Conservation (phyloP, 1,140 invertebrate species). For the Phenacoccus solenopsis region DNA sequence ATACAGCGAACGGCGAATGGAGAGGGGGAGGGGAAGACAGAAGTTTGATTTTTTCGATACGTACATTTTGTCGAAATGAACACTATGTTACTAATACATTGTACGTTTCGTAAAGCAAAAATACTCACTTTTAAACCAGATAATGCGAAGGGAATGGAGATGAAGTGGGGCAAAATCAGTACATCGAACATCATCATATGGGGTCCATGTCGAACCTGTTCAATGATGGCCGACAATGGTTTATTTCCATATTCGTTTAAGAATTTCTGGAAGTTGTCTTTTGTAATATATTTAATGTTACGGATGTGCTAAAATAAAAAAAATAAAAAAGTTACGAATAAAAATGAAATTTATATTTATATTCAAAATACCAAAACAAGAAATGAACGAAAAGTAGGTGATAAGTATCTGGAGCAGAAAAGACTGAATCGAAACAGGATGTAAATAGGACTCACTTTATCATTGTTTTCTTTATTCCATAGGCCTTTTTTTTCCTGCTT, state of each 20-base stretch:
- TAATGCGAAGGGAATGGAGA: neutral
- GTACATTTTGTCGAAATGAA: too few relatives aligned
- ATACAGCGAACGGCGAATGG: too few relatives aligned
- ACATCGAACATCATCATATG: neutral
- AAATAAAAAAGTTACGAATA: neutral
- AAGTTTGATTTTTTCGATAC: too few relatives aligned
- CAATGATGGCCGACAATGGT: neutral
- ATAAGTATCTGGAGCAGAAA: too few relatives aligned
- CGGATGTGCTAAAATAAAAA: neutral
- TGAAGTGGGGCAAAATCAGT: neutral
- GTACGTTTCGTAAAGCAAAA: neutral
- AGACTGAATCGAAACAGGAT: neutral
- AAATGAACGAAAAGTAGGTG: too few relatives aligned
- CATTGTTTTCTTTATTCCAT: conserved; percentile 42
- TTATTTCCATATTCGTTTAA: neutral
- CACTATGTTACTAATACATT: too few relatives aligned
- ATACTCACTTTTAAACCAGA: neutral
- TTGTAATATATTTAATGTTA: neutral
- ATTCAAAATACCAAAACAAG: too few relatives aligned
- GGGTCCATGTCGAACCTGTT: neutral
- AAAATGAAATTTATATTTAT: neutral
- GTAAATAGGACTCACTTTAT: neutral
- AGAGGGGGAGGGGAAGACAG: too few relatives aligned
- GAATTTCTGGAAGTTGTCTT: neutral
- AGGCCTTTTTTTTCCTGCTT: conserved; percentile 77